Evolutionary conservation across 1,140 invertebrate genomes (phyloP).

Genomic region (Drosophila repletoides): DNA sequence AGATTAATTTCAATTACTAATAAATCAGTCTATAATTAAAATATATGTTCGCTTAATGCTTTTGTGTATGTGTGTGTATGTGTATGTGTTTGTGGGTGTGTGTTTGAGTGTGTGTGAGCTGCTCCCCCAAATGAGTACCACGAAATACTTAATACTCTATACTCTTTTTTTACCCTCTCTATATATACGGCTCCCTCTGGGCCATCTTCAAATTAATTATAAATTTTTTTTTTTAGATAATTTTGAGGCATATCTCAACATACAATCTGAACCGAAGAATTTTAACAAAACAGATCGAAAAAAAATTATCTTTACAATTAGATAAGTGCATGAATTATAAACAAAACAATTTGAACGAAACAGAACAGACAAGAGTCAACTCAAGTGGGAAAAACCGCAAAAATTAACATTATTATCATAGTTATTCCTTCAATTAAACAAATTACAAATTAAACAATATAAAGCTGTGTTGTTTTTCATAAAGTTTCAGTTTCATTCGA

Average conservation of each 20-base stretch:
- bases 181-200: slow-evolving; percentile 2
- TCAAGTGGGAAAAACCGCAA: slow-evolving; percentile 33
- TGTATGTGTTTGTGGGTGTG: slow-evolving; percentile 27
- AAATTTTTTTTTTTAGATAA: not conserved
- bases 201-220: slow-evolving; percentile 16
- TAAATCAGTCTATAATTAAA: slow-evolving; percentile 81
- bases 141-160: slow-evolving; percentile 52
- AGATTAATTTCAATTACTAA: slow-evolving; percentile 81
- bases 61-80: slow-evolving; percentile 49
- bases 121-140: slow-evolving; percentile 41
- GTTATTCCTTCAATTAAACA: slow-evolving; percentile 62
- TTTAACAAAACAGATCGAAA: slow-evolving; percentile 47
- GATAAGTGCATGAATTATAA: slow-evolving; percentile 19
- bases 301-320: slow-evolving; percentile 15
- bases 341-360: slow-evolving; percentile 39
- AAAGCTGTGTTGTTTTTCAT: slow-evolving; percentile 71
- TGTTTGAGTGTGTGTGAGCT: slow-evolving; percentile 51
- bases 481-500: slow-evolving; percentile 35
- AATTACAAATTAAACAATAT: slow-evolving; percentile 70
- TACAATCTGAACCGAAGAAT: slow-evolving; percentile 44
- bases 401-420: slow-evolving; percentile 48
- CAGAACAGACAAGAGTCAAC: slow-evolving; percentile 45
- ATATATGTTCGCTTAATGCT: slow-evolving; percentile 80
- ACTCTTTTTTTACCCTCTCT: slow-evolving; percentile 12
- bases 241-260: slow-evolving; percentile 37